These are phyloP conservation scores for Gambusia affinis DNA, from an alignment of 2,113 vertebrate genomes.

Conservation along the genomic window DNA sequence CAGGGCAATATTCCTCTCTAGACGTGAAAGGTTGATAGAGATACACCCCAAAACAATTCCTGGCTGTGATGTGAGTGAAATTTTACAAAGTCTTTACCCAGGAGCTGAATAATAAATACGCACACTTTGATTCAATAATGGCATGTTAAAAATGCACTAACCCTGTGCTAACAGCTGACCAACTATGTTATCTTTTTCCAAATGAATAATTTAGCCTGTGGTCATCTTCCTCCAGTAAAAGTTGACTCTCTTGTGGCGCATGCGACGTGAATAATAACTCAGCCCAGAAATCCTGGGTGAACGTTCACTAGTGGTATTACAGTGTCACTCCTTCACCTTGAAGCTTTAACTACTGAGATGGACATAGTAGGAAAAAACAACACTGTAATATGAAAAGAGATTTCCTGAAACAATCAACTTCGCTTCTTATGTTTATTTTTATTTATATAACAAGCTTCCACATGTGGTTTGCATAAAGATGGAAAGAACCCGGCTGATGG, in stretches of 20 bases:
- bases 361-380: background rate
- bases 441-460: background rate
- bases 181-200: background rate
- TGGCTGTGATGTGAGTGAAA: too few relatives aligned
- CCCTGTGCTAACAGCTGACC: background rate
- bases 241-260: background rate
- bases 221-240: conserved; percentile 12
- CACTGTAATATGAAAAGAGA: too few relatives aligned
- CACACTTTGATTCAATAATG: background rate
- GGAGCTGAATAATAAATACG: background rate
- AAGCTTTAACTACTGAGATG: conserved; percentile 5
- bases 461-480: too few relatives aligned
- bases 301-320: background rate
- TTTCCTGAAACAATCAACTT: too few relatives aligned
- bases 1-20: too few relatives aligned
- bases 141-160: background rate
- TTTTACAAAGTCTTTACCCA: too few relatives aligned
- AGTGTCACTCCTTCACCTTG: background rate
- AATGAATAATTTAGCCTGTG: background rate
- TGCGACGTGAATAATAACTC: conserved; percentile 24
- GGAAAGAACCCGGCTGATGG: background rate
- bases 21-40: too few relatives aligned
- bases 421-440: background rate
- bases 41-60: too few relatives aligned
- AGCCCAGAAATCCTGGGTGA: background rate